phyloP scores from a whole-genome alignment of 1,140 invertebrate species.

The Bombus huntii region DNA sequence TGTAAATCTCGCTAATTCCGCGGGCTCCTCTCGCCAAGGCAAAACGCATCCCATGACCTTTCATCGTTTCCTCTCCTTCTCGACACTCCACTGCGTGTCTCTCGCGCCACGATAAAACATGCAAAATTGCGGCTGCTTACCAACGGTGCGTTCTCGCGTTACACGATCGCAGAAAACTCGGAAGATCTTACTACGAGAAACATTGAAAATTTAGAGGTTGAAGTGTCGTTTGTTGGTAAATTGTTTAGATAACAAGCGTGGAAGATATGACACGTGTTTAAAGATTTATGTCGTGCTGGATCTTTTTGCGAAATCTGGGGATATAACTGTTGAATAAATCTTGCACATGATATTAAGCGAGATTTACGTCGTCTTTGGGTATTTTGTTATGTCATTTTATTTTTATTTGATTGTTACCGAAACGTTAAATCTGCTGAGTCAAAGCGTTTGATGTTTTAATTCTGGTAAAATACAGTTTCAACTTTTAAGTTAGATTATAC shows the following conservation, averaged over 20 bases:
- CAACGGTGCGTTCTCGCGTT: constrained; percentile 1
- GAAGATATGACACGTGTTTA: not conserved
- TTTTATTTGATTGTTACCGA: no score
- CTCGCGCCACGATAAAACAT: constrained; percentile 58
- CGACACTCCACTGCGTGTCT: constrained; percentile 23
- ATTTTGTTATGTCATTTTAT: no score
- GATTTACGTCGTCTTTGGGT: no score
- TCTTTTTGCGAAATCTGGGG: not conserved
- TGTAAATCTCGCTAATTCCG: constrained; percentile 80
- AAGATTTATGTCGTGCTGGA: not conserved
- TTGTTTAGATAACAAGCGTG: not conserved
- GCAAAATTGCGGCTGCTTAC: constrained; percentile 49
- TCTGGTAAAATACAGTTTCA: no score
- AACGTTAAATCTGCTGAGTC: no score
- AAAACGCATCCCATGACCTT: constrained; percentile 49
- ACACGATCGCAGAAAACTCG: not conserved
- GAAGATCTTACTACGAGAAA: not conserved
- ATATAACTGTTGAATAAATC: no score
- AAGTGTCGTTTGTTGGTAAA: not conserved
- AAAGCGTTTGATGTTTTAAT: no score
- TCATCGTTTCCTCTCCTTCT: constrained; percentile 57
- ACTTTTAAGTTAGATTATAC: no score
- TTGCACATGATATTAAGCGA: no score
- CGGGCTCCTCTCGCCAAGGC: constrained; percentile 59
- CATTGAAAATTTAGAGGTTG: not conserved